Evolutionary conservation across 2,797 vertebrate species (phyloP), one percentile per base, ranked within the genome.

Genomic region (Pseudocheirus occidentalis): DNA sequence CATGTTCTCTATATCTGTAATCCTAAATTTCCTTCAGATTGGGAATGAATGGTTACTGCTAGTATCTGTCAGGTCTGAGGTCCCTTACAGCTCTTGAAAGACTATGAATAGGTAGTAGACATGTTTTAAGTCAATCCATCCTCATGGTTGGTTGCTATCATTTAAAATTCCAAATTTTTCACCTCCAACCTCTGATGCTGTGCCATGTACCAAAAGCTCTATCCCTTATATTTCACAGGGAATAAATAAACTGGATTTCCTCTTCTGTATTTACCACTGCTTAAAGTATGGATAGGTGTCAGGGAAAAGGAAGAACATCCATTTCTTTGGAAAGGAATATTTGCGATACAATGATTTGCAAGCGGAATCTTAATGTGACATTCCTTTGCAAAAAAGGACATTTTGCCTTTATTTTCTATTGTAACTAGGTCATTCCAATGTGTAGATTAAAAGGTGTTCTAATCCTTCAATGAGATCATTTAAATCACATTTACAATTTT

Each of bases 361-460:
- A 66, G 81, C 96, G 46, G 52, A 94, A 87, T 91, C 95, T 87
- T 96, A 66, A 97, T 95, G 91, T 96, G 50, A 96, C 91, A 96
- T 97, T 97, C 95, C 96, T 96, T 95, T 97, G 95, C 6, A 93
- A 91, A 52, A 58, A 92, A 87, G 95, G 31, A 94, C 10, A 87
- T 87, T 95, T 94, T 92, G 90, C 92, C 96, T 96, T 92, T 91
- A 92, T 96, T 97, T 96, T 96, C 94, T 96, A 96, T 97, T 96
- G 96, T 97, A 94, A 94, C 92, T 92, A 95, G 95, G 94, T 56
- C 87, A 96, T 95, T 95, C 89, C 92, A 96, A 96, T 59, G 92
- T 95, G 91, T 97, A 93, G 90, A 96, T 97, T 92, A 94, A 96
- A 91, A 93, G 94, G 90, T 92, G 57, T 94, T 96, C 93, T 94